Conservation (phyloP, 2,888 invertebrate genomes). For the Caradrina kadenii region DNA sequence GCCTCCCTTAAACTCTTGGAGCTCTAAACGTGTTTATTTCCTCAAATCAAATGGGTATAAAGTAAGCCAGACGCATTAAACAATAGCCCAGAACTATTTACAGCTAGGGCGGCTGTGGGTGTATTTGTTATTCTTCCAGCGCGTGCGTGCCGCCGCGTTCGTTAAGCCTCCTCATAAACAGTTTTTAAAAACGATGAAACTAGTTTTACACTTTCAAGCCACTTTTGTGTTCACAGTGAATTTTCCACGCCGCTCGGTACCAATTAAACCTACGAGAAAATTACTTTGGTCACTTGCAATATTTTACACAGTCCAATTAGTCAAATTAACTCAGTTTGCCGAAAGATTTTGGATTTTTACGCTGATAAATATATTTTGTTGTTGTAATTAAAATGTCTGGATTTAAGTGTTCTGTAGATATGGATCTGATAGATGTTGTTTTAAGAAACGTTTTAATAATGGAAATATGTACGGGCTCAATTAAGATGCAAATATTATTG, state of each 20-base stretch:
- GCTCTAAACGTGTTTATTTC: conserved; percentile 3
- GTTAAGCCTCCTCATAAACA: conserved; percentile 68
- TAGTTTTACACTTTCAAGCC: conserved; percentile 62
- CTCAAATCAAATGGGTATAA: conserved; percentile 42
- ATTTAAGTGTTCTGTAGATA: conserved; percentile 37
- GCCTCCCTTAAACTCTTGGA: background rate
- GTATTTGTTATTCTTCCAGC: conserved; percentile 65
- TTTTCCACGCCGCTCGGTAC: conserved; percentile 52
- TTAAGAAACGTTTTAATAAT: background rate
- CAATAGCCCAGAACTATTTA: conserved; percentile 55
- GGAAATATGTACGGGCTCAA: conserved; percentile 11
- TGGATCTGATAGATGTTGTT: conserved; percentile 17
- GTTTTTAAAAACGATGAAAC: conserved; percentile 70
- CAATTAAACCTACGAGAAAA: conserved; percentile 59
- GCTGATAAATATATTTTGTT: conserved; percentile 46
- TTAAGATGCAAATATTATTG: background rate
- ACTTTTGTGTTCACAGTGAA: conserved; percentile 53
- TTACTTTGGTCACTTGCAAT: conserved; percentile 61
- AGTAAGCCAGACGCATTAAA: conserved; percentile 43
- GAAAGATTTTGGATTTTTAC: conserved; percentile 48
- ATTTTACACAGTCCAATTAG: conserved; percentile 62
- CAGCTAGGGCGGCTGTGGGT: conserved; percentile 63
- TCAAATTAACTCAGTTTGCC: conserved; percentile 56
- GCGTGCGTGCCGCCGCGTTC: conserved; percentile 75
- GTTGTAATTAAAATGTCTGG: conserved; percentile 39